Evolutionary conservation across 2,113 vertebrate species (phyloP).

Genomic region (Zosterops lateralis): DNA sequence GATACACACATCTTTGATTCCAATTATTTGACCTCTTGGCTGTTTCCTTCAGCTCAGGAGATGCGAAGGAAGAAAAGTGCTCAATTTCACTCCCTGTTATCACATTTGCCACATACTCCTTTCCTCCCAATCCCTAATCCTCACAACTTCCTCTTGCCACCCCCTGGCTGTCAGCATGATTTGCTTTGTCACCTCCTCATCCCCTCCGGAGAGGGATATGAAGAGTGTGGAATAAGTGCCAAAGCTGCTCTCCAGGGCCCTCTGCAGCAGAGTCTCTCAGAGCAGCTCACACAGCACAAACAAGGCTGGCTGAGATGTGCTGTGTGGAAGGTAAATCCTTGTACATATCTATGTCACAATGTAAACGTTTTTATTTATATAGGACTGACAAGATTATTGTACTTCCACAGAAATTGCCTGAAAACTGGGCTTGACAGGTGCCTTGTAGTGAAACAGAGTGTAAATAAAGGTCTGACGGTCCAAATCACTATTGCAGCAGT

Average conservation of each 20-base stretch:
- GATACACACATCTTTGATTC: neutral
- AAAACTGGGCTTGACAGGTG: neutral
- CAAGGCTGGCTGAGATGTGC: neutral
- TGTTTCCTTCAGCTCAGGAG: neutral
- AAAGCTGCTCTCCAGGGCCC: neutral
- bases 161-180: slow-evolving; percentile 22
- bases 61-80: neutral
- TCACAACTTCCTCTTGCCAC: slow-evolving; percentile 25
- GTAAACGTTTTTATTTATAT: neutral
- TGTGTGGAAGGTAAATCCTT: neutral
- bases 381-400: neutral
- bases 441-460: neutral
- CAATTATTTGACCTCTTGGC: neutral
- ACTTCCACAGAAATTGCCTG: neutral
- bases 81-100: neutral
- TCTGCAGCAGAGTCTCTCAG: neutral
- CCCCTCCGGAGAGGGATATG: neutral
- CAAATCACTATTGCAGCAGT: neutral
- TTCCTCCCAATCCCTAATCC: neutral
- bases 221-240: slow-evolving; percentile 21
- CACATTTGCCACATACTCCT: neutral
- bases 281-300: neutral
- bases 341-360: neutral
- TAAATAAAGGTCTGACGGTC: neutral
- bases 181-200: slow-evolving; percentile 50